phyloP scores from a whole-genome alignment of 1,140 invertebrate species.

The Epicauta chinensis region DNA sequence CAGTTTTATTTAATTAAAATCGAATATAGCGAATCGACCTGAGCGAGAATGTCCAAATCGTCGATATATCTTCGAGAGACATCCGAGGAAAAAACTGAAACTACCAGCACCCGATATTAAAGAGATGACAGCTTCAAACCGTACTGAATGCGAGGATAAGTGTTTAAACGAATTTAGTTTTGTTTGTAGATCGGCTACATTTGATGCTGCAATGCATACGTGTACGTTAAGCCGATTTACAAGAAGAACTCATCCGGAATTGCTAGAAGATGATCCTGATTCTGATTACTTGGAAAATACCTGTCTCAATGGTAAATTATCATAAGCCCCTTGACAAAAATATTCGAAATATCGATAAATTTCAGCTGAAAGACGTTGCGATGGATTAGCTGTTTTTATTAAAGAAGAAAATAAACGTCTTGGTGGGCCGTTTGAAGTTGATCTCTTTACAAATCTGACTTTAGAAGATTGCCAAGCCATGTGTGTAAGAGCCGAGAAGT shows the following conservation, averaged over 20 bases:
- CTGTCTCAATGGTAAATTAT: slow-evolving; percentile 70
- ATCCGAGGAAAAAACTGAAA: slow-evolving; percentile 75
- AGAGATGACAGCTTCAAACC: slow-evolving; percentile 71
- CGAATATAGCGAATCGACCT: slow-evolving; percentile 63
- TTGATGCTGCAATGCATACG: slow-evolving; percentile 64
- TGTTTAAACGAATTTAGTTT: slow-evolving; percentile 84
- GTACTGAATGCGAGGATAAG: slow-evolving; percentile 85
- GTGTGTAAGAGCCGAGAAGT: slow-evolving; percentile 49
- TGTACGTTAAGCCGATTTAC: slow-evolving; percentile 78
- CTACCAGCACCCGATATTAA: slow-evolving; percentile 70
- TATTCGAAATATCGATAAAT: not conserved
- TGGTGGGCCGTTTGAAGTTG: slow-evolving; percentile 79
- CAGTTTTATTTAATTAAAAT: not conserved
- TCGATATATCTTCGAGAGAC: slow-evolving; percentile 80
- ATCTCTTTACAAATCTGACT: slow-evolving; percentile 77
- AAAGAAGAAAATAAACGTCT: slow-evolving; percentile 85
- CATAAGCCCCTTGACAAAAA: slow-evolving; percentile 1
- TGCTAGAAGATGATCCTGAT: slow-evolving; percentile 76
- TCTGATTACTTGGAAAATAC: slow-evolving; percentile 89
- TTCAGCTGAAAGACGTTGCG: slow-evolving; percentile 74
- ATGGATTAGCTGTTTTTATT: slow-evolving; percentile 76
- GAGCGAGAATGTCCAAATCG: slow-evolving; percentile 81
- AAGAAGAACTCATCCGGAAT: slow-evolving; percentile 73
- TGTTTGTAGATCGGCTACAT: slow-evolving; percentile 80
- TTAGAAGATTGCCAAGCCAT: slow-evolving; percentile 67